phyloP scores from a whole-genome alignment of 2,888 invertebrate genomes.

The Troides aeacus region DNA sequence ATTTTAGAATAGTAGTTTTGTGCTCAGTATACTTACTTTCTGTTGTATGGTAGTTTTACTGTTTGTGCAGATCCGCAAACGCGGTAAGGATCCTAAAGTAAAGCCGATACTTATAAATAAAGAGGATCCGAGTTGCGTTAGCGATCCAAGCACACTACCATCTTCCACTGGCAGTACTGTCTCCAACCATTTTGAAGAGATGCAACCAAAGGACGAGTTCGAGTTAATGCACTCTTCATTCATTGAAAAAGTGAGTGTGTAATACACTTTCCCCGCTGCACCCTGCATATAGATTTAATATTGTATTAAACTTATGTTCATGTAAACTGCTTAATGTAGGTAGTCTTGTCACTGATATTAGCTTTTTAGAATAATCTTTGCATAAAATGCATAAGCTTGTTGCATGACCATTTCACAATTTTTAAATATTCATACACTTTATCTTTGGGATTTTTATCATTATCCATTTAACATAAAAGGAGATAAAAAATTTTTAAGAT shows the following conservation, averaged over 20 bases:
- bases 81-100: conserved; percentile 84
- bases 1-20: not conserved
- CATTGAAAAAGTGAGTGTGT: conserved; percentile 72
- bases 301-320: conserved; percentile 20
- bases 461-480: too few relatives aligned
- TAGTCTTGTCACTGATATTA: conserved; percentile 7
- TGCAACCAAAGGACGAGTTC: conserved; percentile 90
- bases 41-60: conserved; percentile 27
- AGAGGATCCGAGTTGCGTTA: conserved; percentile 82
- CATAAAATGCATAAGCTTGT: conserved; percentile 4
- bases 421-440: too few relatives aligned
- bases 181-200: conserved; percentile 87
- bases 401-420: not conserved
- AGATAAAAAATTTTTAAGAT: too few relatives aligned
- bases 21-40: not conserved
- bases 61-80: conserved; percentile 82
- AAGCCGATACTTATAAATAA: conserved; percentile 88
- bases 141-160: conserved; percentile 69
- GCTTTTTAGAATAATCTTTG: conserved; percentile 4
- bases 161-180: conserved; percentile 56
- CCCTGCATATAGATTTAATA: conserved; percentile 18
- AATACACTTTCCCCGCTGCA: conserved; percentile 22
- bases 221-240: conserved; percentile 71
- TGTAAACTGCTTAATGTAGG: conserved; percentile 1
- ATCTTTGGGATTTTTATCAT: too few relatives aligned